A percentile compares a stretch with the other conserved stretches of the same genome.
phyloP scores from a whole-genome alignment of 2,797 vertebrate genomes.

The Platalea minor region DNA sequence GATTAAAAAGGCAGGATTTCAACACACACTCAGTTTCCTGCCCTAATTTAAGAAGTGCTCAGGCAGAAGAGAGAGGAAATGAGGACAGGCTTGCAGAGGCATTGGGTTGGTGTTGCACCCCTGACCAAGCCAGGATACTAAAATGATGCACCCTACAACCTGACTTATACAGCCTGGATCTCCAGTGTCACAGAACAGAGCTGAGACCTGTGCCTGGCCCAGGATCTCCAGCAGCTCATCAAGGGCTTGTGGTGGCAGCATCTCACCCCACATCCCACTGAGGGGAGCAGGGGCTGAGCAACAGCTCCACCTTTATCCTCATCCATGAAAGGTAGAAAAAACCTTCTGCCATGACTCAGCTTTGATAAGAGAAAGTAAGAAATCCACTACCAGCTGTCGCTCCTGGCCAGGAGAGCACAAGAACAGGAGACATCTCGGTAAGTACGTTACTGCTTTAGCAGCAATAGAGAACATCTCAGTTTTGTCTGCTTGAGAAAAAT shows the following conservation, averaged over 20 bases:
- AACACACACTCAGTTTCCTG: background rate
- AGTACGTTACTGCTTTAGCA: background rate
- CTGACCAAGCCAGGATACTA: background rate
- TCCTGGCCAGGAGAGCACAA: background rate
- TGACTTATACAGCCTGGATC: too few species aligned
- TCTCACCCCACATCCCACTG: background rate
- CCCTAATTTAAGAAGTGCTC: background rate
- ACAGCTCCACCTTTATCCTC: background rate
- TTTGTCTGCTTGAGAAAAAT: background rate
- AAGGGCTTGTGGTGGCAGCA: background rate
- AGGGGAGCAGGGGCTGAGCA: background rate
- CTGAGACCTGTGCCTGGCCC: background rate
- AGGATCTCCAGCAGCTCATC: background rate
- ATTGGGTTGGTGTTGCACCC: rapidly evolving
- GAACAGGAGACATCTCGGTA: rapidly evolving
- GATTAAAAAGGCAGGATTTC: background rate
- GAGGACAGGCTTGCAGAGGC: background rate
- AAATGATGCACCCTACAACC: background rate
- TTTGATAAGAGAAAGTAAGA: background rate
- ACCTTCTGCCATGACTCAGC: background rate
- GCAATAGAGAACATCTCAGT: background rate
- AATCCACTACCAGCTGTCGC: background rate
- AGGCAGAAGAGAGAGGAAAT: background rate
- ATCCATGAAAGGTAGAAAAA: background rate
- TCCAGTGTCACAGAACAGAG: rapidly evolving